Base-by-base conservation (phyloP, 2,797 vertebrate species). In the Apogon talboti region DNA sequence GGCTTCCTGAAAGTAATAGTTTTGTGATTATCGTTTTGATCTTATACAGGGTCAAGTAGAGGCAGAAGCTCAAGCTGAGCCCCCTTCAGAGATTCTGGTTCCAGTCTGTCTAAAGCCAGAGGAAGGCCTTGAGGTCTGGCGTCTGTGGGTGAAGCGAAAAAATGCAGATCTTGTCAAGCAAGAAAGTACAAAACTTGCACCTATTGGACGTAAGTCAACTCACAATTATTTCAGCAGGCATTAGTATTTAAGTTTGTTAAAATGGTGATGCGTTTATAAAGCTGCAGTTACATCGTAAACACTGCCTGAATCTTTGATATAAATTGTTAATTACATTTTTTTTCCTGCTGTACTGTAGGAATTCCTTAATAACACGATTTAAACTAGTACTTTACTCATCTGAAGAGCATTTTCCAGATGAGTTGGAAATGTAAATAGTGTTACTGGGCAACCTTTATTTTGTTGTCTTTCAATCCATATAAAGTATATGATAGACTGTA, bases 111-210 rank as follows among this genome's bases (percentile, higher is more conserved):
- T 99, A 68, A 99, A 99, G 85, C 97, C 98, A 62, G 97, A 99
- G 83, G 98, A 99, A 85, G 98, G 98, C 19, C 91, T 99, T 70
- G 97, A 98, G 79, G 96, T 98, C 11, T 99, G 98, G 98, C 96
- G 96, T 78, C 94, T 95, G 78, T 99, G 98, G 98, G 96, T 95
- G 11, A 95, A 96, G 85, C 94, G 95, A 77, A 99, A 99, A 95
- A 99, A 99, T n/a, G 92, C 90, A 4, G 97, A 99, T 82, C 91
- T 99, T 42, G 95, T 95, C 87, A 98, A 98, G 84, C 96, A 96
- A 74, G 94, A 96, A 63, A 95, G 96, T 78, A 96, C 94, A 50
- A 96, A 96, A 87, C 92, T 99, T 71, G 97, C 98, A 44, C 98
- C 98, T 33, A 99, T 99, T 80, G 98, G 98, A 90, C 96, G 98